Evolutionary conservation across 2,797 vertebrate genomes (phyloP).

Genomic region (Echeneis naucrates): DNA sequence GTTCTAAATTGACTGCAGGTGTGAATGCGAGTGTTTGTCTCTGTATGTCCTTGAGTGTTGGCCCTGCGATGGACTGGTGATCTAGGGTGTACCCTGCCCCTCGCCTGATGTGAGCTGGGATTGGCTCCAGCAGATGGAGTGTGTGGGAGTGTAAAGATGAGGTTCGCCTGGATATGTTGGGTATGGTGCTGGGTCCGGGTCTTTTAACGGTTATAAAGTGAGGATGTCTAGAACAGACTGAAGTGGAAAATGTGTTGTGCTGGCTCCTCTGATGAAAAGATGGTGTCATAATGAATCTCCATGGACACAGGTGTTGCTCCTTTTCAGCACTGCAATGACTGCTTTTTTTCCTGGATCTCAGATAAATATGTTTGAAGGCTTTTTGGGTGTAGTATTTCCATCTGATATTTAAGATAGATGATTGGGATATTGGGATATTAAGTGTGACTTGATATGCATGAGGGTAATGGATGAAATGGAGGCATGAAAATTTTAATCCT

Average conservation of each 20-base stretch:
- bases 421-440: slow-evolving; percentile 23
- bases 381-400: slow-evolving; percentile 27
- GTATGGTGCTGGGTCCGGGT: slow-evolving; percentile 60
- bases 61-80: too few species aligned
- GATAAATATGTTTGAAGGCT: slow-evolving; percentile 38
- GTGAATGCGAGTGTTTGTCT: too few species aligned
- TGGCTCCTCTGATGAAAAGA: slow-evolving; percentile 29
- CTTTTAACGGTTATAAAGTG: slow-evolving; percentile 51
- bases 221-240: slow-evolving; percentile 31
- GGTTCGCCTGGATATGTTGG: slow-evolving; percentile 48
- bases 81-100: too few species aligned
- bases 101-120: too few species aligned
- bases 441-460: slow-evolving; percentile 22
- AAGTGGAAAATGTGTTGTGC: slow-evolving; percentile 37
- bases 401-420: slow-evolving; percentile 36
- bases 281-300: slow-evolving; percentile 33
- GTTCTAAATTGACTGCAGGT: too few species aligned
- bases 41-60: too few species aligned
- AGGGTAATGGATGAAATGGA: slow-evolving; percentile 46
- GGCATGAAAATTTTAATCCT: slow-evolving; percentile 46
- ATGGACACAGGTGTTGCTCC: slow-evolving; percentile 37
- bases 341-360: slow-evolving; percentile 35
- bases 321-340: slow-evolving; percentile 44
- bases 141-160: slow-evolving; percentile 45
- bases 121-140: too few species aligned